Percentiles rank a stretch among this genome's conserved stretches.
phyloP scores from a whole-genome alignment of 2,113 vertebrate genomes.

The Cyprinus carpio region DNA sequence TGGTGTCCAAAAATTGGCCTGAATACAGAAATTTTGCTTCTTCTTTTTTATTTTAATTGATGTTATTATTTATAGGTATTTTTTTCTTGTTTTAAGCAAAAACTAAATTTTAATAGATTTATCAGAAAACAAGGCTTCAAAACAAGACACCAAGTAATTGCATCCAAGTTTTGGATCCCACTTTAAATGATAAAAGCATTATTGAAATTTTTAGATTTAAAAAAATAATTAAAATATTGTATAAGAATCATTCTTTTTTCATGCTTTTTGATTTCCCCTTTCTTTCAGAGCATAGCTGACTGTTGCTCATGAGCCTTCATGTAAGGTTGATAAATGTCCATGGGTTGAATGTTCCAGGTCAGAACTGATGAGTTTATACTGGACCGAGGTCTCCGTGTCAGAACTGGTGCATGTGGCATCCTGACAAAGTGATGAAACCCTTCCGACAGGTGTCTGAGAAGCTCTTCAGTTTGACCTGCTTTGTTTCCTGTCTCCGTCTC shows the following conservation, averaged over 20 bases:
- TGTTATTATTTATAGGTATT: neutral
- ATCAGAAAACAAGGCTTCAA: too few species aligned
- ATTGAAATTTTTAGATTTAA: too few species aligned
- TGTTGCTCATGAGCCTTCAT: neutral
- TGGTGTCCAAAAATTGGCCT: too few species aligned
- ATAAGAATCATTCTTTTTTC: neutral
- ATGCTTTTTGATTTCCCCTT: neutral
- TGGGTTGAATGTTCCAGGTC: slow-evolving; percentile 46
- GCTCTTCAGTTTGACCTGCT: slow-evolving; percentile 37
- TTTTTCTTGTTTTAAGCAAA: neutral
- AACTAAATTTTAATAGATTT: neutral
- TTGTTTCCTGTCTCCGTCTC: slow-evolving; percentile 24
- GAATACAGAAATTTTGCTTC: too few species aligned
- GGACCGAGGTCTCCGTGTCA: neutral
- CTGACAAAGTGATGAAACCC: slow-evolving; percentile 32
- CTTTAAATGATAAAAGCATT: too few species aligned
- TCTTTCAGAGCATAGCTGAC: neutral
- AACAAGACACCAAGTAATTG: too few species aligned
- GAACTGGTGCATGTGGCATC: neutral
- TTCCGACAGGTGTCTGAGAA: slow-evolving; percentile 65
- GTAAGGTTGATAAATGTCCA: neutral
- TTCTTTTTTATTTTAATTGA: too few species aligned
- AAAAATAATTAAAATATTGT: neutral
- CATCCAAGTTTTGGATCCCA: too few species aligned
- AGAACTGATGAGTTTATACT: slow-evolving; percentile 35